Conservation (phyloP, 2,888 invertebrate species). For the Thysanoteuthis rhombus region DNA sequence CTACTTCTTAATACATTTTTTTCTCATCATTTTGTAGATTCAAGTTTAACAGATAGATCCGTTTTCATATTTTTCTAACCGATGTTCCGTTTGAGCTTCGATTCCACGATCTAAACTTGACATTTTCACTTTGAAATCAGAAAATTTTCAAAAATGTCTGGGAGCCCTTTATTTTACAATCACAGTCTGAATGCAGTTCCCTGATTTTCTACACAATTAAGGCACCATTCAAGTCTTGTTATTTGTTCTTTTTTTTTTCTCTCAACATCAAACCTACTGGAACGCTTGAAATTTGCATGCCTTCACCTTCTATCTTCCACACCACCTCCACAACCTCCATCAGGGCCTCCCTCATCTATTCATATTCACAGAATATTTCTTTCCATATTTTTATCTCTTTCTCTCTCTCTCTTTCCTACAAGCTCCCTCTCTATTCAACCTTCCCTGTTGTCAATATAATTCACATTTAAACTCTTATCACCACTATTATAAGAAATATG, state of each 20-base stretch:
- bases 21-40: background rate
- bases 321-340: background rate
- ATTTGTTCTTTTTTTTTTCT: background rate
- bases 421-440: background rate
- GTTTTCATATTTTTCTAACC: background rate
- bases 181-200: background rate
- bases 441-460: background rate
- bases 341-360: background rate
- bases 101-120: background rate
- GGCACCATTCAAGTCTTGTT: background rate
- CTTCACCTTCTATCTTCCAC: background rate
- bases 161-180: background rate
- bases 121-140: background rate
- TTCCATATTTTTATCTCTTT: no score
- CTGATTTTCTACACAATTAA: background rate
- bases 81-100: background rate
- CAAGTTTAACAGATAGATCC: background rate
- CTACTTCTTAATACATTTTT: background rate
- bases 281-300: background rate
- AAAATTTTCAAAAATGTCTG: constrained; percentile 12
- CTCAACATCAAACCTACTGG: background rate
- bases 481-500: background rate
- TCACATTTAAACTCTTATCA: background rate
- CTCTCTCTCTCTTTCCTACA: background rate
- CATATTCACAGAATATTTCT: background rate